Percentiles rank a stretch among this genome's conserved stretches.
Conservation (phyloP, 2,113 vertebrate genomes). For the Zapus hudsonius region DNA sequence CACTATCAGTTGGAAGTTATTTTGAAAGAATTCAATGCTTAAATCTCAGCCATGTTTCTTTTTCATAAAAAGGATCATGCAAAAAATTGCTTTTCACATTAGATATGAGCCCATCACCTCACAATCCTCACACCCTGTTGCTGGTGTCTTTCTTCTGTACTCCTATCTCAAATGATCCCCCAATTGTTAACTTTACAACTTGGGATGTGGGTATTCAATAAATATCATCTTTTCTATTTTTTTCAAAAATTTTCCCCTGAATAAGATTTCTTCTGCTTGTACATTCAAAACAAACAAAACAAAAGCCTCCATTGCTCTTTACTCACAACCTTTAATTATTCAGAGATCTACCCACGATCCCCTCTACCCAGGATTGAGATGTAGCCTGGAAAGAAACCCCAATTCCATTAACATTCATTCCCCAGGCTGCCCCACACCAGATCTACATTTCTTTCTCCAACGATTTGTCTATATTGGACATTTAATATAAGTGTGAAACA, state of each 20-base stretch:
- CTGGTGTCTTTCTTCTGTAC: not conserved
- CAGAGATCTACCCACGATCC: not conserved
- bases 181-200: not conserved
- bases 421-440: accelerated
- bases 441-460: too few relatives aligned
- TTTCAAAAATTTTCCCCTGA: not conserved
- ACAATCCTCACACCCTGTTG: not conserved
- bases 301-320: not conserved
- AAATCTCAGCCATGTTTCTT: conserved; percentile 50
- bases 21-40: conserved; percentile 67
- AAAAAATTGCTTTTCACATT: not conserved
- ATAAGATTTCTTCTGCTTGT: not conserved
- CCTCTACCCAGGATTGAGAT: too few relatives aligned
- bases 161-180: not conserved
- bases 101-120: not conserved
- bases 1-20: conserved; percentile 60
- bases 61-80: conserved; percentile 31
- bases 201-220: not conserved
- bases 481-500: not conserved
- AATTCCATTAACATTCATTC: too few relatives aligned
- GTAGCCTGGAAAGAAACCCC: not conserved
- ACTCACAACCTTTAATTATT: not conserved
- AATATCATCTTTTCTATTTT: not conserved
- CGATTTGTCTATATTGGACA: not conserved
- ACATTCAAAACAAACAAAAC: not conserved